Percentiles rank a stretch among this genome's conserved stretches.
phyloP scores from a whole-genome alignment of 1,140 invertebrate genomes.

The Lordiphosa stackelbergi region DNA sequence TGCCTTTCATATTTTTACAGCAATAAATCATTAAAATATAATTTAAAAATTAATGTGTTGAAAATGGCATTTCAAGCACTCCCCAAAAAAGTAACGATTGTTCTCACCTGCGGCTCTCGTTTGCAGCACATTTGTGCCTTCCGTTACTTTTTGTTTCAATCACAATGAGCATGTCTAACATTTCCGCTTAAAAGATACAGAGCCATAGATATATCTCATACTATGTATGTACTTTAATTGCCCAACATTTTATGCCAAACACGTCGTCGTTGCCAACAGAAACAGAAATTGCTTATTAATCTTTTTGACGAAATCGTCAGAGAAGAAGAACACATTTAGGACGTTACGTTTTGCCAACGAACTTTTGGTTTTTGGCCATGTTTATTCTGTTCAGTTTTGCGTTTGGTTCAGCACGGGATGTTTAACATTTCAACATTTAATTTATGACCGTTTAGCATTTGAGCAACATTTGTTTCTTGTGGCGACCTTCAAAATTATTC shows the following conservation, averaged over 20 bases:
- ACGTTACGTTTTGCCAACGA: slow-evolving; percentile 43
- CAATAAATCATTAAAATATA: slow-evolving; percentile 6
- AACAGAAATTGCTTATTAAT: slow-evolving; percentile 60
- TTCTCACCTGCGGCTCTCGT: not conserved
- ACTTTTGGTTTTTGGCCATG: slow-evolving; percentile 24
- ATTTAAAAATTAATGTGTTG: slow-evolving; percentile 1
- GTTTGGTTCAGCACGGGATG: slow-evolving; percentile 10
- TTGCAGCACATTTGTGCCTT: slow-evolving; percentile 13
- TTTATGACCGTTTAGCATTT: slow-evolving; percentile 2
- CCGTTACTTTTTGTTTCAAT: slow-evolving; percentile 37
- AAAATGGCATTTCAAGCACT: slow-evolving; percentile 8
- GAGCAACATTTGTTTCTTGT: slow-evolving; percentile 20
- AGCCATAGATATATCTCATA: not conserved
- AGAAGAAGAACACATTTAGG: slow-evolving; percentile 41
- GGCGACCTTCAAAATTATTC: slow-evolving; percentile 4
- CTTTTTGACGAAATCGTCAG: slow-evolving; percentile 65
- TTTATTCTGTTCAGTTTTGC: slow-evolving; percentile 34
- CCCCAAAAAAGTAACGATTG: slow-evolving; percentile 1
- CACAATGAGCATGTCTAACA: slow-evolving; percentile 47
- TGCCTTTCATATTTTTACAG: not conserved
- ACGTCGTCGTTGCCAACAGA: slow-evolving; percentile 39
- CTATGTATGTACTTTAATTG: slow-evolving; percentile 11
- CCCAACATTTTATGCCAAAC: slow-evolving; percentile 49
- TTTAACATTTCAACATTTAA: slow-evolving; percentile 30
- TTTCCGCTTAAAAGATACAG: slow-evolving; percentile 43